Conservation (phyloP, 2,113 vertebrate species). For the Scalopus aquaticus region DNA sequence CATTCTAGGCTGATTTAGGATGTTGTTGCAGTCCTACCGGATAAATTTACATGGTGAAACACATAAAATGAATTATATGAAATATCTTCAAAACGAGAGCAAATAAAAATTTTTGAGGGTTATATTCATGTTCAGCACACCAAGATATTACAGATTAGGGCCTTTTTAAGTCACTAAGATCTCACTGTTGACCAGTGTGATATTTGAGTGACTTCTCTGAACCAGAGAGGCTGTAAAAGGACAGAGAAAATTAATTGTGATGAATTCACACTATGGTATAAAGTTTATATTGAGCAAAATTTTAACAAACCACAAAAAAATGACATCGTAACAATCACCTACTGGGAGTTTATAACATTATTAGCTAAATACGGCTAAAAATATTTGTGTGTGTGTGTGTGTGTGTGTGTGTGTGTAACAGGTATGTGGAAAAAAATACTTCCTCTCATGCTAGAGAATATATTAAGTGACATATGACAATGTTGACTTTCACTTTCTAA, state of each 20-base stretch:
- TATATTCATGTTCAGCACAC: too few relatives aligned
- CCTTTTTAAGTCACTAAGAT: too few relatives aligned
- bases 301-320: background rate
- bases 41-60: too few relatives aligned
- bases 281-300: conserved; percentile 1
- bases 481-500: background rate
- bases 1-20: too few relatives aligned
- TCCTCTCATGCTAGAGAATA: background rate
- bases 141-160: too few relatives aligned
- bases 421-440: background rate
- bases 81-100: too few relatives aligned
- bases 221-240: background rate
- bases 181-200: too few relatives aligned
- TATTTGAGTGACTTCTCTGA: background rate
- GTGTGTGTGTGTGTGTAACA: background rate
- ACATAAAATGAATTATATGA: too few relatives aligned
- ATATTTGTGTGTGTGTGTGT: background rate
- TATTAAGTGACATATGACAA: background rate
- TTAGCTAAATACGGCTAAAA: background rate
- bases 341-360: background rate
- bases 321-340: background rate
- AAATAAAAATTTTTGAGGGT: too few relatives aligned
- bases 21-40: too few relatives aligned
- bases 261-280: background rate
- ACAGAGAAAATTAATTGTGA: background rate